Evolutionary conservation across 2,113 vertebrate genomes (phyloP).

Genomic region (Pseudorectes ferrugineus): DNA sequence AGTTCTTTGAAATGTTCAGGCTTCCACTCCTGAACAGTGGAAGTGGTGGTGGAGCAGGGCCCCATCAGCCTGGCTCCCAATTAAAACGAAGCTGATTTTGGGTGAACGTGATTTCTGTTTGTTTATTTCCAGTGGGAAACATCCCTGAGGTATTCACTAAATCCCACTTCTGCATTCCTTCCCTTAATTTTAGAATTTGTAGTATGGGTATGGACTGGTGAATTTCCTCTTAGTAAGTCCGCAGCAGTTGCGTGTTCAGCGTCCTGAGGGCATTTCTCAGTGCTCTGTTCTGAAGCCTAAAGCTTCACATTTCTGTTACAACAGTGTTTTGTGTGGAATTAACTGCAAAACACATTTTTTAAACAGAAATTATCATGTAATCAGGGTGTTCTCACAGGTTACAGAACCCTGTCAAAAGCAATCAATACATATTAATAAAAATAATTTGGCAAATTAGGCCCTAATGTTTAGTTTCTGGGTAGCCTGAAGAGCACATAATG

Average conservation of each 20-base stretch:
- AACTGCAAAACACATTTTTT: neutral
- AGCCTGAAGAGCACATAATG: neutral
- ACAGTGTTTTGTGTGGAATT: neutral
- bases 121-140: neutral
- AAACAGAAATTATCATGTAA: neutral
- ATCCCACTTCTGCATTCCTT: neutral
- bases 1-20: neutral
- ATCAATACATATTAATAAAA: neutral
- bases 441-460: neutral
- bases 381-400: neutral
- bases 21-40: neutral
- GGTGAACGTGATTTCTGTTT: neutral
- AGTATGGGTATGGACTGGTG: neutral
- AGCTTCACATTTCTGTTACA: neutral
- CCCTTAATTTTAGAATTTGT: neutral
- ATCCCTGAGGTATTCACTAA: neutral
- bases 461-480: neutral
- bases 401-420: neutral
- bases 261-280: neutral
- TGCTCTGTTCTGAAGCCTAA: neutral
- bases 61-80: neutral
- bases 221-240: neutral
- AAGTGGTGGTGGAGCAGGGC: neutral
- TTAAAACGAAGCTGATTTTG: neutral
- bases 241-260: accelerated